Conservation (phyloP, 2,888 invertebrate genomes). For the Saturnia pavonia region DNA sequence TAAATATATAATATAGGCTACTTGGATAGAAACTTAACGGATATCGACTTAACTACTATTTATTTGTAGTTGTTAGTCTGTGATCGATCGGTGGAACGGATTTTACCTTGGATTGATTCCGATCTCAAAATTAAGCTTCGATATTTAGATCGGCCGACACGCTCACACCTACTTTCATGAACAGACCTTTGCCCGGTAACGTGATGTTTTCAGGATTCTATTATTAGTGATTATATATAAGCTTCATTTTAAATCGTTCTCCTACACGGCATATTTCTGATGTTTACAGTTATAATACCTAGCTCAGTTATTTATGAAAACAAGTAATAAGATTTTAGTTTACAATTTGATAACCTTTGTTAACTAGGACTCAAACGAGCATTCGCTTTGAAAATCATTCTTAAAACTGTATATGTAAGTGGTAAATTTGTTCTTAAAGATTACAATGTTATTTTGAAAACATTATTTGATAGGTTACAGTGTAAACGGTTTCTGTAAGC, state of each 20-base stretch:
- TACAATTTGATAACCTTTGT: slow-evolving; percentile 7
- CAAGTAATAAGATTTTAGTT: slow-evolving; percentile 4
- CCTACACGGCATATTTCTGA: background rate
- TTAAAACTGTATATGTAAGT: background rate
- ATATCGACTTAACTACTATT: too few relatives aligned
- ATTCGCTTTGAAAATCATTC: background rate
- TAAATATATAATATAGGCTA: background rate
- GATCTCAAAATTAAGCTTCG: background rate
- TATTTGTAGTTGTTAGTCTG: too few relatives aligned
- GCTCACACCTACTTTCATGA: background rate
- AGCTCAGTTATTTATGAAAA: background rate
- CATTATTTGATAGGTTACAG: background rate
- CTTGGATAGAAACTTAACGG: background rate
- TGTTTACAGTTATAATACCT: background rate
- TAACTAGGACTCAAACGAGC: background rate
- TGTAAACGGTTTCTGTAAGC: background rate
- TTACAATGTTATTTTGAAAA: slow-evolving; percentile 11
- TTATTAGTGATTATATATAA: background rate
- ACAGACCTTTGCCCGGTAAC: background rate
- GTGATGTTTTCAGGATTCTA: background rate
- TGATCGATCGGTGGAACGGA: background rate
- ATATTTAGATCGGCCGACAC: background rate
- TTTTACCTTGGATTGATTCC: background rate
- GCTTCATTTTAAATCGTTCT: background rate
- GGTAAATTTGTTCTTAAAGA: background rate